Evolutionary conservation across 2,797 vertebrate species (phyloP), one percentile per base, ranked within the genome.

Genomic region (Bradypodion ventrale): DNA sequence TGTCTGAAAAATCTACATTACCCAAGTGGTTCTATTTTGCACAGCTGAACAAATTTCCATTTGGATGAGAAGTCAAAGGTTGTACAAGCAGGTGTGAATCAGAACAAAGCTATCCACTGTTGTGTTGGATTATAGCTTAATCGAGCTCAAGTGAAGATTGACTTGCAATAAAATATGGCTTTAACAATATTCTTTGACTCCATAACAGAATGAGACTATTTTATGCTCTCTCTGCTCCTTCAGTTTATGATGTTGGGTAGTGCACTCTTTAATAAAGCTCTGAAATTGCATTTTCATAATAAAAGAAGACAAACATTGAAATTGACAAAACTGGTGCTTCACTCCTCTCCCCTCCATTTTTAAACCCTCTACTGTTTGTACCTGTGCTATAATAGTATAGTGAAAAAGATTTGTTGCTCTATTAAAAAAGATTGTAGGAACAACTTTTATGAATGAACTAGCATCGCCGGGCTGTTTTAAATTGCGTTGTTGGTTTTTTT

Each of bases 341-440:
- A 66, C 87, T 83, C 80, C 79, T 56, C 52, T 21, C 49, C 49
- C 13, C n/a, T n/a, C 46, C 46, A 8, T 56, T 56, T 49, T 16
- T 0, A 15, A 35, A n/a, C 16, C 29, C 16, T 7, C 3, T 3
- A 3, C 60, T 37, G 4, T 7, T 2, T 75, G 12, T 35, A 32
- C 81, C 87, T 87, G 56, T 60, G 62, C 42, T 62, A 1, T 2
- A 59, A n/a, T 3, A 83, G 2, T 16, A 72, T 0, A 78, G 68
- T 16, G n/a, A 85, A 83, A 5, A 73, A 1, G 78, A 73, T 78
- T 46, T 84, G 29, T 56, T 70, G 5, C 21, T 27, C 72, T 72
- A 29, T 74, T 37, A 19, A 79, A 89, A 90, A 2, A 85, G 40
- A 83, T 78, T 65, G 78, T 0, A 82, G 25, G 76, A 72, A 15